Base-by-base conservation (phyloP, 2,113 vertebrate species). In the Hyaena hyaena region DNA sequence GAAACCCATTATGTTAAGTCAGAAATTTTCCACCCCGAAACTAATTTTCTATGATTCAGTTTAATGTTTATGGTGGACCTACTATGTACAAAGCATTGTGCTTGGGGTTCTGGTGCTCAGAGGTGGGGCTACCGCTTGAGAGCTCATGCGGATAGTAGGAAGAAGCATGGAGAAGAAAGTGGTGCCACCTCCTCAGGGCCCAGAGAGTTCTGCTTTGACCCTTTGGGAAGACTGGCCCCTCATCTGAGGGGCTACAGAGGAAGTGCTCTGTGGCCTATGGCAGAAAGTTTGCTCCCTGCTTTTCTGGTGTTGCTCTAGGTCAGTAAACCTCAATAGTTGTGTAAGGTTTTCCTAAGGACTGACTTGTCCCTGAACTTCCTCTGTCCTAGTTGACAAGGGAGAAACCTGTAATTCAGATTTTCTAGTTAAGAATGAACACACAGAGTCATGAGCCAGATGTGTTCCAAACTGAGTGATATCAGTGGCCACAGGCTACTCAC, bases 1-100 rank as follows among this genome's bases (percentile, higher is more conserved):
- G 61, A 94, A 96, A 90, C 12, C 4, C 5, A 9, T 39, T 66
- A 58, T 65, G 26, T 66, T 68, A 16, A 4, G 61, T 73, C 48
- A 93, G 83, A 28, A 65, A 68, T 87, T 95, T 96, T 90, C 81
- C n/a, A 84, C 73, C 43, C 33, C 80, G 81, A 69, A 88, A 23
- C 15, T 77, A 48, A 53, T 53, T 65, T 90, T 66, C 39, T 8
- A 1, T 33, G 63, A 76, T 7, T 28, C 61, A 31, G 63, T 16
- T 89, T 50, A 31, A 0, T 82, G 73, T 85, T 31, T 88, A 23
- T 10, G 26, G 28, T 43, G 50, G 33, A 24, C 14, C 35, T 33
- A n/a, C 58, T 24, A 3, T 26, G 35, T 73, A n/a, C 26, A 35
- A 61, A 92, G 39, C n/a, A 11, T 35, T 23, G 28, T 77, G 33